A percentile compares a stretch with the other conserved stretches of the same genome.
Evolutionary conservation across 2,888 invertebrate genomes (phyloP).

Genomic region (Oscheius myriophilus): DNA sequence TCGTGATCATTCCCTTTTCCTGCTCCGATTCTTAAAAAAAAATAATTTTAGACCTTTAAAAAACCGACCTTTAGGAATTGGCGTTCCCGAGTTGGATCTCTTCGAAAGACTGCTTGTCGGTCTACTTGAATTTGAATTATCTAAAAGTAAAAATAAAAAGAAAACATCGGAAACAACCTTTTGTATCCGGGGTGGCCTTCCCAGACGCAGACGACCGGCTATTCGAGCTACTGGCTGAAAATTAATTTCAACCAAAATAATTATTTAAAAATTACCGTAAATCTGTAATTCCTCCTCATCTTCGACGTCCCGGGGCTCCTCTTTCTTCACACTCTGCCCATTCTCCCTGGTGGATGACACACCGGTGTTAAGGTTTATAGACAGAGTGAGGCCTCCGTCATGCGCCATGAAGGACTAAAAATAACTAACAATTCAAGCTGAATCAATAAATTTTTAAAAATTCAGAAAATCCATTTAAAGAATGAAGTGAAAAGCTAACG

Average conservation of each 20-base stretch:
- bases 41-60: not conserved
- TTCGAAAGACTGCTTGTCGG: not conserved
- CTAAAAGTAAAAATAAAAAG: not conserved
- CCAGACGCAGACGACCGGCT: not conserved
- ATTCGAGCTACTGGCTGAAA: not conserved
- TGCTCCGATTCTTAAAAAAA: not conserved
- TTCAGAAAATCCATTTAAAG: too few relatives aligned
- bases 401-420: too few relatives aligned
- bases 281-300: slow-evolving; percentile 2
- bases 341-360: slow-evolving; percentile 19
- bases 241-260: not conserved
- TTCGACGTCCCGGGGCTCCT: not conserved
- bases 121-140: not conserved
- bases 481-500: too few relatives aligned
- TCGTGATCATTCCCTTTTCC: slow-evolving; percentile 31
- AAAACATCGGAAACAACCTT: too few relatives aligned
- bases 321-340: not conserved
- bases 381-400: slow-evolving; percentile 7
- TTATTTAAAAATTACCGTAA: not conserved
- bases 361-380: slow-evolving; percentile 16
- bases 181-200: too few relatives aligned
- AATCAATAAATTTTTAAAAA: too few relatives aligned
- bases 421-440: too few relatives aligned
- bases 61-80: not conserved
- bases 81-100: not conserved